Conservation (phyloP, 2,888 invertebrate species). For the Netelia melanura region DNA sequence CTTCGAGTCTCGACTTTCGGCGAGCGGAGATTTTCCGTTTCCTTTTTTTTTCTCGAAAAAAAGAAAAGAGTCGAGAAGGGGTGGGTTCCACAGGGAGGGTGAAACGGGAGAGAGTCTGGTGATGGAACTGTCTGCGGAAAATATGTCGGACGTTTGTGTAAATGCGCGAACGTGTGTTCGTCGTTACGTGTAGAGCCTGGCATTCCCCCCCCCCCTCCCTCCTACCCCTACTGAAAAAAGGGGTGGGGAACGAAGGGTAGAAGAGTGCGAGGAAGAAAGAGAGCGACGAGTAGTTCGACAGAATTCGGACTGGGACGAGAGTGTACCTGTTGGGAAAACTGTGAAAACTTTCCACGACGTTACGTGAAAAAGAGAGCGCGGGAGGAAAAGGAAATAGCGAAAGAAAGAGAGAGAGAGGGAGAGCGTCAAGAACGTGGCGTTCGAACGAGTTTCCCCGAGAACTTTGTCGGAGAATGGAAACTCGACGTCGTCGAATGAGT, state of each 20-base stretch:
- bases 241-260: constrained; percentile 5
- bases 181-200: background rate
- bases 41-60: background rate
- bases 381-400: constrained; percentile 47
- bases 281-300: constrained; percentile 40
- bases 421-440: constrained; percentile 71
- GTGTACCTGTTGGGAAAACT: constrained; percentile 67
- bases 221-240: constrained; percentile 13
- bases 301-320: constrained; percentile 50
- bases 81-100: constrained; percentile 36
- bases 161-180: constrained; percentile 60
- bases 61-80: background rate
- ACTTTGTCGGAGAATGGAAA: constrained; percentile 79
- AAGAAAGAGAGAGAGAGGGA: constrained; percentile 65
- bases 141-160: constrained; percentile 68
- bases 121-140: constrained; percentile 55
- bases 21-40: constrained; percentile 30
- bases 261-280: constrained; percentile 15
- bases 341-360: constrained; percentile 69
- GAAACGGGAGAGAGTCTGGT: constrained; percentile 45
- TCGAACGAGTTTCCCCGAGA: constrained; percentile 79
- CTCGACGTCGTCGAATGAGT: constrained; percentile 72
- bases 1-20: constrained; percentile 58
- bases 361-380: constrained; percentile 46
- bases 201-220: background rate